Evolutionary conservation across 2,113 vertebrate genomes (phyloP), one percentile per base, ranked within the genome.

Genomic region (Indicator maculatus): DNA sequence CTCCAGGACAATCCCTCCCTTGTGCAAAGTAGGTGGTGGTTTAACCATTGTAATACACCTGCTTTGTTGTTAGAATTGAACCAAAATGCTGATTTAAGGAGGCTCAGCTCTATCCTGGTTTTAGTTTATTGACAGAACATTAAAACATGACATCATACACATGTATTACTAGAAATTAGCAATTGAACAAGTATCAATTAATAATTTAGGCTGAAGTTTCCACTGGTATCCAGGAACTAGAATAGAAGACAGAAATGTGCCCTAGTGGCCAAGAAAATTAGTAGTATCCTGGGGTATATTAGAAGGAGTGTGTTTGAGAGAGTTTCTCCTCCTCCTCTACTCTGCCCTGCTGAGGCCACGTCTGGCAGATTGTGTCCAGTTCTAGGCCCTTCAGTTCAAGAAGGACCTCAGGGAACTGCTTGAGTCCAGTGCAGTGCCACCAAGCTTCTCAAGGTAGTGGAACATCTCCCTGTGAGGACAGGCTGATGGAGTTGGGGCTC

Each of bases 101-200:
- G 7, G 7, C 5, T 20, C 4, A 65, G 0, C 8, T 8, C 4
- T 73, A 18, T 50, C 44, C 18, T 39, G 11, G 9, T 33, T 45
- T n/a, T 7, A 3, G 20, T 61, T 80, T 64, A n/a, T 15, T n/a
- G 16, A 73, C 18, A 80, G 33, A 88, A 45, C 7, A 79, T 47
- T 27, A 61, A 74, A 85, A 38, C 5, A 17, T 16, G 78, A 44
- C 12, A 31, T 26, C 19, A 59, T 17, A 10, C 8, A 50, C 4
- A 3, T 27, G 1, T 73, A 55, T 36, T 36, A 36, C 36, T 36
- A 36, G 36, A 36, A 36, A 36, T 36, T 36, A 36, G 36, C 36
- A 36, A 36, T 36, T 36, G 36, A 36, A 36, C 36, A 36, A 28
- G 9, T 55, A 11, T 30, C 61, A 83, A 12, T 74, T 31, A 58